phyloP scores from a whole-genome alignment of 2,797 vertebrate genomes.

The Enteromius fasciolatus region DNA sequence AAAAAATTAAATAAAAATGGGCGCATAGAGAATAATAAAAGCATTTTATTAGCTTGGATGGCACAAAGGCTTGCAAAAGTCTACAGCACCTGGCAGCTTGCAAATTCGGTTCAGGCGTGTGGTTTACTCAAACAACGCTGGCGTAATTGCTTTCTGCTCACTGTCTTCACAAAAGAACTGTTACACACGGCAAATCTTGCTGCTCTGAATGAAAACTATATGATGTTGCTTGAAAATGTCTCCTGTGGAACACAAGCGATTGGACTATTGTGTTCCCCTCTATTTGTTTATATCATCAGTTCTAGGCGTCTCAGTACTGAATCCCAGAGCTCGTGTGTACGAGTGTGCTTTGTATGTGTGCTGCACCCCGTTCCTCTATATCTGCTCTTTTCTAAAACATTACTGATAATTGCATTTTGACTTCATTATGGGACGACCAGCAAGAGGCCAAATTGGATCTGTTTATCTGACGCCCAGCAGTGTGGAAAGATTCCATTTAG shows the following conservation, averaged over 20 bases:
- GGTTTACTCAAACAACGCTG: constrained; percentile 51
- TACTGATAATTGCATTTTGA: constrained; percentile 65
- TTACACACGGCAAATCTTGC: constrained; percentile 57
- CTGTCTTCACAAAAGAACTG: constrained; percentile 63
- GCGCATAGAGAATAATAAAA: constrained; percentile 33
- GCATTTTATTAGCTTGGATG: constrained; percentile 60
- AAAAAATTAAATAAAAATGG: constrained; percentile 36
- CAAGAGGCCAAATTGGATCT: constrained; percentile 64
- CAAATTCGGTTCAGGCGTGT: constrained; percentile 45
- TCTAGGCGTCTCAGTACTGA: constrained; percentile 44
- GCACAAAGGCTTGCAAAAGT: constrained; percentile 53
- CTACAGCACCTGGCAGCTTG: constrained; percentile 57
- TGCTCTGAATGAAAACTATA: constrained; percentile 58
- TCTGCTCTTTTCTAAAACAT: constrained; percentile 62
- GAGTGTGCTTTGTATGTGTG: constrained; percentile 37
- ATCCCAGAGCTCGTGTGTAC: constrained; percentile 16
- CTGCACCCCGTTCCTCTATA: constrained; percentile 48
- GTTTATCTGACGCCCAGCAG: constrained; percentile 64
- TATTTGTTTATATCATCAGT: constrained; percentile 57
- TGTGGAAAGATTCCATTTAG: constrained; percentile 64
- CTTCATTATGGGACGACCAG: constrained; percentile 63
- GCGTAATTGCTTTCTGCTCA: constrained; percentile 61
- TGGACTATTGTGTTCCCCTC: constrained; percentile 40
- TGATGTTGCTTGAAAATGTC: constrained; percentile 56
- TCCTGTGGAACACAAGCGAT: constrained; percentile 46